These are phyloP conservation scores for Aptenodytes patagonicus DNA, from an alignment of 2,113 vertebrate genomes.

Conservation along the genomic window DNA sequence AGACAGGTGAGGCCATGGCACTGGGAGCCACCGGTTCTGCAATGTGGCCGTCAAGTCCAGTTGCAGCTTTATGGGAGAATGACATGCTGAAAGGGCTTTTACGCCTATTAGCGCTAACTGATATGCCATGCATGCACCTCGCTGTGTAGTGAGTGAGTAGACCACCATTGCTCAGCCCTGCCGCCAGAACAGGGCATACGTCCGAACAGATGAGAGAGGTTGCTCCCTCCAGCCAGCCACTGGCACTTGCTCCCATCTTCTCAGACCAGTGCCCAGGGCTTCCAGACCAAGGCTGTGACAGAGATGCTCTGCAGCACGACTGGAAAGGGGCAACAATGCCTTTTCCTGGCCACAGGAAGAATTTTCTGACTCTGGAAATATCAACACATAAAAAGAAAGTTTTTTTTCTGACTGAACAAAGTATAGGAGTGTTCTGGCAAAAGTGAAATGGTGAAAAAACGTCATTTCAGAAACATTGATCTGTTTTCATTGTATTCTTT, in stretches of 20 bases:
- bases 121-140: neutral
- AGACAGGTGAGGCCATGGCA: neutral
- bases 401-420: neutral
- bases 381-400: neutral
- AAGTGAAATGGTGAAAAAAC: neutral
- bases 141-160: neutral
- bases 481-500: neutral
- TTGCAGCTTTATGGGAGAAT: neutral
- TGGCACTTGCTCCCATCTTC: neutral
- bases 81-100: neutral
- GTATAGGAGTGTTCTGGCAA: neutral
- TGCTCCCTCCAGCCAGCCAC: neutral
- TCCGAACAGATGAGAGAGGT: fast-evolving
- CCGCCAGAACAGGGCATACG: neutral
- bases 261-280: neutral
- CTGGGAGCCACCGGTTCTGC: neutral
- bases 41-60: neutral
- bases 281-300: neutral
- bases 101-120: fast-evolving
- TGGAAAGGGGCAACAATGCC: neutral
- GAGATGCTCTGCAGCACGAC: neutral
- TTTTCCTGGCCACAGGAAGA: neutral
- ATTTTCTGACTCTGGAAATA: neutral
- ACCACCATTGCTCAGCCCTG: neutral
- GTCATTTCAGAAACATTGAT: neutral